Percentiles rank a stretch among this genome's conserved stretches.
Evolutionary conservation across 2,888 invertebrate species (phyloP).

Genomic region (Leptura quadrifasciata): DNA sequence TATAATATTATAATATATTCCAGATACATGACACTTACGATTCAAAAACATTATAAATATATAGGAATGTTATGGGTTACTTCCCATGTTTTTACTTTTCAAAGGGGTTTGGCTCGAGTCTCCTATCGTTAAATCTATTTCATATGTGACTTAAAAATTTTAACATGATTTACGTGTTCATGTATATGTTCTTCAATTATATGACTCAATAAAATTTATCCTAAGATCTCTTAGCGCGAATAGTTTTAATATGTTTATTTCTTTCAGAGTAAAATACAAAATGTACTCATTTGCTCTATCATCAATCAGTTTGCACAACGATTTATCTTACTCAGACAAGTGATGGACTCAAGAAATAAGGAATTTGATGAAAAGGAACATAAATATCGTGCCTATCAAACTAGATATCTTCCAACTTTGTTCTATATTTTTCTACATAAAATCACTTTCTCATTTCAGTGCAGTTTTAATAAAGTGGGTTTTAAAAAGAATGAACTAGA

Average conservation of each 20-base stretch:
- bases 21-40: too few species aligned
- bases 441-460: too few species aligned
- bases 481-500: too few species aligned
- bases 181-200: constrained; percentile 7
- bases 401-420: too few species aligned
- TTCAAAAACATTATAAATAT: not conserved
- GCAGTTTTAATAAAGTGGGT: too few species aligned
- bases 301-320: not conserved
- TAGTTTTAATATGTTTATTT: constrained; percentile 11
- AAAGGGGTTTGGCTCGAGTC: constrained; percentile 6
- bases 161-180: constrained; percentile 10
- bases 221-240: constrained; percentile 11
- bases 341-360: too few species aligned
- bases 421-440: too few species aligned
- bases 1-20: too few species aligned
- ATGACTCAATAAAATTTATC: constrained; percentile 30
- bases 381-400: too few species aligned
- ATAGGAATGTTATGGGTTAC: not conserved
- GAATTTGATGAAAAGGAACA: too few species aligned
- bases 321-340: not conserved
- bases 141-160: not conserved
- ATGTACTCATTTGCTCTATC: not conserved
- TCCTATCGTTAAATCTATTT: constrained; percentile 22
- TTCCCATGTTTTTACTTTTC: constrained; percentile 10
- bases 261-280: not conserved